Base-by-base conservation (phyloP, 2,888 invertebrate species). In the Spilosoma lubricipeda region DNA sequence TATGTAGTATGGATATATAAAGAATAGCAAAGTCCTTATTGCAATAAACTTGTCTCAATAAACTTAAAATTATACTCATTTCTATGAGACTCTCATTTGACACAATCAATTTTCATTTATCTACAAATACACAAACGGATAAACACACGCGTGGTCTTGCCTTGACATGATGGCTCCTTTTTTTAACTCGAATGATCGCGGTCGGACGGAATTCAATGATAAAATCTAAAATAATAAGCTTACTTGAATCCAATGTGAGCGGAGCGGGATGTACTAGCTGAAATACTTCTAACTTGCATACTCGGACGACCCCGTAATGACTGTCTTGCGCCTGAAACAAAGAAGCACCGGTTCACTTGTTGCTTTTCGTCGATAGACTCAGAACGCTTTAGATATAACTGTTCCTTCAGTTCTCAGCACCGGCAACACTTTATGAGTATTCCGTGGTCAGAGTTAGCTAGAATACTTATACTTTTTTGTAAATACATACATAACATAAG, bases 191-290 rank as follows among this genome's bases (percentile, higher is more conserved):
- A n/a, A 56, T 1, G 39, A 11, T 39, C 9, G 9, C n/a, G n/a
- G n/a, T n/a, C 56, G 13, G n/a, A n/a, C n/a, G n/a, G 11, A 39
- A 39, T 8, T 39, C 1, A 39, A 39, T 39, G 7, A 39, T 2
- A 56, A 7, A 45, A 45, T 11, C 56, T 27, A 59, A 30, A 59
- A 63, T 30, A 63, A 30, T 30, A 15, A 1, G 20, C 2, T 18
- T 65, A 93, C 93, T 89, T 93, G 78, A 91, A 90, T 15, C 88
- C 93, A 68, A 93, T 87, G 67, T 94, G 94, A 9, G 87, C 84
- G 3, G 94, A 93, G 36, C 94, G 88, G 5, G 93, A 91, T 0
- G 95, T 95, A 79, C 93, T 94, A 0, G 91, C 93, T 3, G 95
- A 94, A 71, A 92, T 80, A 77, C 94, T 94, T 74, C 94, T 88